These are phyloP conservation scores for Oenanthe oenanthe DNA, from an alignment of 2,113 vertebrate species.

Conservation along the genomic window DNA sequence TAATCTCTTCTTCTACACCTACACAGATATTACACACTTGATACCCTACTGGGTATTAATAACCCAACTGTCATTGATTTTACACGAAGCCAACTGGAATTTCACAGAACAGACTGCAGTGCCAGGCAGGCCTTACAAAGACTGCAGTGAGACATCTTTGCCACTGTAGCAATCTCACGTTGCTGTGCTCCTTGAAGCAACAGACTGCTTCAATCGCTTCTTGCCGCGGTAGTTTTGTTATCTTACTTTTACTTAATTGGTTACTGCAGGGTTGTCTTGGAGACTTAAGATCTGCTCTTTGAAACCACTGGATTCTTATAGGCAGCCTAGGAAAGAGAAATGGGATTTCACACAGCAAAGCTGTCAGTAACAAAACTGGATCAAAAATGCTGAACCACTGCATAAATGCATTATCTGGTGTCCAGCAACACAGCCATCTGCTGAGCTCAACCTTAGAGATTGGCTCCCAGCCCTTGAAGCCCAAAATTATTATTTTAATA, in stretches of 20 bases:
- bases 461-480: neutral
- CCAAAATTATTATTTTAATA: constrained; percentile 16
- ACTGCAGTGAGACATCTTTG: neutral
- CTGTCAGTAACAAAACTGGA: neutral
- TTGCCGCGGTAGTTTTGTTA: neutral
- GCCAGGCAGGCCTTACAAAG: neutral
- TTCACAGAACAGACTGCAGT: neutral
- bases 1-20: no score
- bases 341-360: neutral
- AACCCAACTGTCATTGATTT: neutral
- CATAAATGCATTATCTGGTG: neutral
- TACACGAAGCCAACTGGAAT: neutral
- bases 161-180: neutral
- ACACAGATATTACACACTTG: no score
- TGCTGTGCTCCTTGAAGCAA: neutral
- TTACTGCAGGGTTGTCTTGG: neutral
- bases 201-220: neutral
- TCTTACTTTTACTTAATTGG: neutral
- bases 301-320: neutral
- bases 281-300: neutral
- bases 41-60: neutral
- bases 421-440: neutral
- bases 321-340: neutral
- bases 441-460: neutral
- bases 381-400: neutral